Conservation (phyloP, 1,140 invertebrate species). For the Drosophila dunni region DNA sequence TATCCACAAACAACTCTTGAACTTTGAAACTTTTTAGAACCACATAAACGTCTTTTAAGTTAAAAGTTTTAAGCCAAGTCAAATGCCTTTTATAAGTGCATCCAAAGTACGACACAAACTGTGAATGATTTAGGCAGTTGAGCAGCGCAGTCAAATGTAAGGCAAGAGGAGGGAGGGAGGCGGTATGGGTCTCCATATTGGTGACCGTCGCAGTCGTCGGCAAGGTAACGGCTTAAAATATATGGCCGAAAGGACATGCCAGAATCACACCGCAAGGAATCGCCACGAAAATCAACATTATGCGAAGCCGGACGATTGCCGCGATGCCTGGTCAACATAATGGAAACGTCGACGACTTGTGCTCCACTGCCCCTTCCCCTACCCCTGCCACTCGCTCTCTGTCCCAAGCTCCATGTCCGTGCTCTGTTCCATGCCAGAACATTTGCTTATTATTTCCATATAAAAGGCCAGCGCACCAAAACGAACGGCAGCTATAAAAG, state of each 20-base stretch:
- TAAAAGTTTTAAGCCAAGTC: background rate
- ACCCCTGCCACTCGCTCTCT: background rate
- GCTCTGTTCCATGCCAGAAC: constrained; percentile 44
- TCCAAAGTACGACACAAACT: background rate
- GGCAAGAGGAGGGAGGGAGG: background rate
- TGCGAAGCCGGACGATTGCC: constrained; percentile 59
- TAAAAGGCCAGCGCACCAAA: constrained; percentile 50
- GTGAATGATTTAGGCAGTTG: constrained; percentile 37
- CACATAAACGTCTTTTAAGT: no score
- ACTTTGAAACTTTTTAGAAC: no score
- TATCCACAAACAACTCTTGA: no score
- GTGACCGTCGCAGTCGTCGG: constrained; percentile 61
- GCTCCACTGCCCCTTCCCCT: background rate
- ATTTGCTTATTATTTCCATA: constrained; percentile 82
- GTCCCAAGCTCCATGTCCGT: background rate
- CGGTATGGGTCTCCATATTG: constrained; percentile 40
- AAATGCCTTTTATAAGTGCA: background rate
- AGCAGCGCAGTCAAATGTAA: background rate
- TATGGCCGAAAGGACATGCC: constrained; percentile 78
- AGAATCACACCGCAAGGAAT: constrained; percentile 82
- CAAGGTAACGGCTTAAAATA: constrained; percentile 80
- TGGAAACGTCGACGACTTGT: constrained; percentile 39
- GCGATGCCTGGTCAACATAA: constrained; percentile 66
- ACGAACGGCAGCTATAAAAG: constrained; percentile 45
- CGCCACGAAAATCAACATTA: constrained; percentile 80